Conservation (phyloP, 2,888 invertebrate genomes). For the Pandemis cinnamomeana region DNA sequence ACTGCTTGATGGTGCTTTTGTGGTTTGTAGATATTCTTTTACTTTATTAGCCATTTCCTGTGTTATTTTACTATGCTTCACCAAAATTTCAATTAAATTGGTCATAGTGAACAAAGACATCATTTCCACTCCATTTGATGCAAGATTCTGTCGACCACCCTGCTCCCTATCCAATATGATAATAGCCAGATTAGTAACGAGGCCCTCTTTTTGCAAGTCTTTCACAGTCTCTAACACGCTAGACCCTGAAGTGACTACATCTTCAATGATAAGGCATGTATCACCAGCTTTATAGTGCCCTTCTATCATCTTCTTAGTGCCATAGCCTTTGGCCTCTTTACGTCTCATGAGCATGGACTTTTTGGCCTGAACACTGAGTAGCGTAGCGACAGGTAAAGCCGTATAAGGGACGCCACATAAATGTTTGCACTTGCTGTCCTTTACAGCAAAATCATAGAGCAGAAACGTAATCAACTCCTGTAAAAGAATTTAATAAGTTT, state of each 20-base stretch:
- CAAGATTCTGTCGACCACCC: constrained; percentile 91
- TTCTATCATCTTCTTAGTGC: constrained; percentile 97
- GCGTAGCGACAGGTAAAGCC: constrained; percentile 96
- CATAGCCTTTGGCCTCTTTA: constrained; percentile 97
- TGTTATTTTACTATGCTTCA: constrained; percentile 86
- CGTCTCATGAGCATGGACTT: constrained; percentile 95
- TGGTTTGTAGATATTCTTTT: constrained; percentile 85
- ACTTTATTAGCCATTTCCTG: constrained; percentile 81
- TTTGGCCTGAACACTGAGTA: constrained; percentile 88
- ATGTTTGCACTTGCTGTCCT: constrained; percentile 84
- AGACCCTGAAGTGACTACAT: constrained; percentile 96
- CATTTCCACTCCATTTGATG: constrained; percentile 87
- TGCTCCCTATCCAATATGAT: constrained; percentile 97
- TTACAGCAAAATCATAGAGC: constrained; percentile 76
- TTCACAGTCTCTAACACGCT: constrained; percentile 96
- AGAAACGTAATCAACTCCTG: constrained; percentile 70
- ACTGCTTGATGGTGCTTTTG: constrained; percentile 83
- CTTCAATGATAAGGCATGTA: constrained; percentile 95
- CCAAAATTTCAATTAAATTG: constrained; percentile 86
- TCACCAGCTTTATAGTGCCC: constrained; percentile 92
- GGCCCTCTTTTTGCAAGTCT: constrained; percentile 87
- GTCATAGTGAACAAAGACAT: constrained; percentile 88
- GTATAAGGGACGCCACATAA: constrained; percentile 99
- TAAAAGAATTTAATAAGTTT: constrained; percentile 40
- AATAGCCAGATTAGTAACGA: constrained; percentile 89